Base-by-base conservation (phyloP, 2,888 invertebrate species). In the Campaea margaritaria region DNA sequence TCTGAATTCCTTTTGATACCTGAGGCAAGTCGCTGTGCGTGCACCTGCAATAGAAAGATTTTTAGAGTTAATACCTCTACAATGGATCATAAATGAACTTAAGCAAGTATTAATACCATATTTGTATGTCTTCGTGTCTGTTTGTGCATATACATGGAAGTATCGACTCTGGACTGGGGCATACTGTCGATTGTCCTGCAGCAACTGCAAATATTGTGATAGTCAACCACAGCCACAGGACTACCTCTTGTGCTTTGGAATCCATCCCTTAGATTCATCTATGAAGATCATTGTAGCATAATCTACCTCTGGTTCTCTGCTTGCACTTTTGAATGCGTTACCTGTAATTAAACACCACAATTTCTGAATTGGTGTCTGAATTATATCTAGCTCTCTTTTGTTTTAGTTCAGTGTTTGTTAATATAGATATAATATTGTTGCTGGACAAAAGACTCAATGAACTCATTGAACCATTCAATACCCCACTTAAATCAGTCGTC, bases 21-120 rank as follows among this genome's bases (percentile, higher is more conserved):
- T 95, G 95, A 5, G 95, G 94, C 57, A 97, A 87, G 78, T 97
- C 97, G 91, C 97, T 97, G 91, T 97, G 97, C n/a, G 97, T 97
- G 82, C 97, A 97, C 97, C 97, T 97, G 85, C 4, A 91, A 88
- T 31, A 4, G 15, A 39, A 51, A 41, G 44, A 43, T 41, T 12
- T 36, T 42, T 27, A 50, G 13, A 39, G 21, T 21, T 21, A 3
- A 21, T 21, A 21, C 21, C 21, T 5, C 21, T 21, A 3, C 5
- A 21, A 21, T n/a, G n/a, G n/a, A 21, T 21, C 5, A 21, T 5
- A 5, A 21, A 21, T 3, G 21, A 5, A 14, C 7, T 13, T 14
- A 14, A 14, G 7, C 34, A 27, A 1, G 3, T 21, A 28, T 9
- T 49, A 8, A 48, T 46, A 97, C 97, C 97, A 97, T 91, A 97